Evolutionary conservation across 1,140 invertebrate species (phyloP).

Genomic region (Oppia nitens): DNA sequence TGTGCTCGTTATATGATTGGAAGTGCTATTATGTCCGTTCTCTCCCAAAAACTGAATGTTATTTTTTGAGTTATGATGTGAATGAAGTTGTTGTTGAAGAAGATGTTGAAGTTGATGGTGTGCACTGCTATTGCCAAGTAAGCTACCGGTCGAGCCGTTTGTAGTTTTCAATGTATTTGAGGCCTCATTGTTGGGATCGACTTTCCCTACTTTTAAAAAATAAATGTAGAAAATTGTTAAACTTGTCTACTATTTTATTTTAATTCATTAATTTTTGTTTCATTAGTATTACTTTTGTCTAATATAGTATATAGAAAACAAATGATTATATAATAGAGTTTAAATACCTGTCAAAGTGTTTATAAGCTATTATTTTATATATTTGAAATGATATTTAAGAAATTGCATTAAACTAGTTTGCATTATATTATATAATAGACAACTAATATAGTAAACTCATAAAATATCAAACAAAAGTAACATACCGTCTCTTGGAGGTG

Average conservation of each 20-base stretch:
- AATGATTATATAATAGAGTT: too few species aligned
- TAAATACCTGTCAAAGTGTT: too few species aligned
- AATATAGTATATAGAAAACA: background rate
- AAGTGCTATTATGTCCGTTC: background rate
- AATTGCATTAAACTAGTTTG: too few species aligned
- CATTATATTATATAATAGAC: too few species aligned
- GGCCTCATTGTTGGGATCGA: background rate
- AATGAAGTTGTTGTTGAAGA: background rate
- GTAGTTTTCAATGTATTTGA: background rate
- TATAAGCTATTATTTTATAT: too few species aligned
- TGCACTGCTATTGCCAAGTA: background rate
- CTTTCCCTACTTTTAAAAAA: background rate
- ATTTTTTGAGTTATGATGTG: background rate
- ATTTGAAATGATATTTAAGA: too few species aligned
- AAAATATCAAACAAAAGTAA: too few species aligned
- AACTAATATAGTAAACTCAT: too few species aligned
- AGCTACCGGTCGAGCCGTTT: background rate
- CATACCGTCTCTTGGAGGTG: constrained; percentile 81
- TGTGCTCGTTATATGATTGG: background rate
- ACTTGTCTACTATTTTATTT: background rate
- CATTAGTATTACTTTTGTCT: background rate
- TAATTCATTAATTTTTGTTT: background rate
- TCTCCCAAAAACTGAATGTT: background rate
- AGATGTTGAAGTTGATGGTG: background rate
- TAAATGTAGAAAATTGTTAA: background rate